Evolutionary conservation across 2,888 invertebrate genomes (phyloP), one percentile per base, ranked within the genome.

Genomic region (Ptilodon capucinus): DNA sequence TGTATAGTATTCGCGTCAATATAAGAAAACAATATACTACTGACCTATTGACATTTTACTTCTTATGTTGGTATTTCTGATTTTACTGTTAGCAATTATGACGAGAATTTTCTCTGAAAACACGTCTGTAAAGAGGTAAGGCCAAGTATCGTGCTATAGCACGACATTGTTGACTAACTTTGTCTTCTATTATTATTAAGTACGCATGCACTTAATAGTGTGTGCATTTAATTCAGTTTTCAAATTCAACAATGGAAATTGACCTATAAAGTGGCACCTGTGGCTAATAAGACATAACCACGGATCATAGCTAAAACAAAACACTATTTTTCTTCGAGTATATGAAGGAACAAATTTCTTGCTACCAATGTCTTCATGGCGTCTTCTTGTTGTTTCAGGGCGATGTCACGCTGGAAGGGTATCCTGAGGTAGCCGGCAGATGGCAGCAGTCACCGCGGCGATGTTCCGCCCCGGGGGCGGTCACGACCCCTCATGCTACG

Each of bases 371-470:
- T 32, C 14, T 32, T 7, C 32, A 32, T 9, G 14, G 14, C 6
- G n/a, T 32, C 1, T 8, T 14, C 0, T 64, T 53, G 60, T 82
- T 79, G 78, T 86, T 82, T 47, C 91, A 82, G 92, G 92, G 91
- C 88, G 78, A 93, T 93, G 93, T 84, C 81, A 81, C 84, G 86
- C 85, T 92, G 84, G 91, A 92, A 91, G 91, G 92, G 92, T 76
- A 89, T 86, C 82, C 86, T 88, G 79, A 90, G 90, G 86, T 91
- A 91, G 90, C 89, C 91, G 84, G 87, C 92, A 92, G 91, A 94
- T 93, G 94, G 93, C 93, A 92, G 92, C 93, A 92, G 93, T 93
- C 82, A 93, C 93, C 88, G 92, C 93, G 93, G 93, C 93, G 86
- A 94, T 93, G 93, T 93, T 92, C 88, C 93, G 93, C 84, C 93